A percentile compares a stretch with the other conserved stretches of the same genome.
These are phyloP conservation scores for Phoenicopterus ruber DNA, from an alignment of 2,113 vertebrate species.

Conservation along the genomic window DNA sequence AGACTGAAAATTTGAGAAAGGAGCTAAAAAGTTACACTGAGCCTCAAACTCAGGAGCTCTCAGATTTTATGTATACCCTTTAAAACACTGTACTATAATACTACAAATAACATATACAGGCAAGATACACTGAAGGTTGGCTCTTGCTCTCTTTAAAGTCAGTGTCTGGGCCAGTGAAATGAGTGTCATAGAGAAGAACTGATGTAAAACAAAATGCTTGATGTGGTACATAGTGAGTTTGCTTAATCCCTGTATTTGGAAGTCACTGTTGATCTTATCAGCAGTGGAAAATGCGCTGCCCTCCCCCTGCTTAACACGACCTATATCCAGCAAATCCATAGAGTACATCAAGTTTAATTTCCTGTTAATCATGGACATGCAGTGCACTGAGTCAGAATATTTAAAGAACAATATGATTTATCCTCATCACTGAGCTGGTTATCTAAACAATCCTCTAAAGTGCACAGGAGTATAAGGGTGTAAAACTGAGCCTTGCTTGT, in stretches of 20 bases:
- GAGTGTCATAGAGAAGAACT: background rate
- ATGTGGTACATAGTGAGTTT: background rate
- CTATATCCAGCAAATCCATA: constrained; percentile 49
- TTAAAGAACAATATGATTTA: background rate
- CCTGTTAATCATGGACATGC: background rate
- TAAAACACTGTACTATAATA: background rate
- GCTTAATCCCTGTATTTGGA: constrained; percentile 13
- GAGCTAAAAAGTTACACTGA: background rate
- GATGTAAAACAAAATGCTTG: background rate
- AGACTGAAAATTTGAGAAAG: background rate
- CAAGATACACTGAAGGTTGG: background rate
- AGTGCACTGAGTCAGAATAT: background rate
- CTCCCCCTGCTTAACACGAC: background rate
- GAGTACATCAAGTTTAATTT: constrained; percentile 34
- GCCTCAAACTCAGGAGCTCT: background rate
- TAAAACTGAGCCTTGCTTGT: background rate
- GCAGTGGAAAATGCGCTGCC: background rate
- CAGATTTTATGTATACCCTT: background rate
- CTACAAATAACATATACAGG: background rate
- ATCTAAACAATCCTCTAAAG: background rate
- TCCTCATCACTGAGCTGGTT: background rate
- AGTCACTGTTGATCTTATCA: constrained; percentile 22
- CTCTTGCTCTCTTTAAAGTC: background rate
- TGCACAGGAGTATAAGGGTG: background rate
- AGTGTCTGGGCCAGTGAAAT: background rate